Percentiles rank a stretch among this genome's conserved stretches.
phyloP scores from a whole-genome alignment of 2,888 invertebrate species.

The Periphyllus acericola region DNA sequence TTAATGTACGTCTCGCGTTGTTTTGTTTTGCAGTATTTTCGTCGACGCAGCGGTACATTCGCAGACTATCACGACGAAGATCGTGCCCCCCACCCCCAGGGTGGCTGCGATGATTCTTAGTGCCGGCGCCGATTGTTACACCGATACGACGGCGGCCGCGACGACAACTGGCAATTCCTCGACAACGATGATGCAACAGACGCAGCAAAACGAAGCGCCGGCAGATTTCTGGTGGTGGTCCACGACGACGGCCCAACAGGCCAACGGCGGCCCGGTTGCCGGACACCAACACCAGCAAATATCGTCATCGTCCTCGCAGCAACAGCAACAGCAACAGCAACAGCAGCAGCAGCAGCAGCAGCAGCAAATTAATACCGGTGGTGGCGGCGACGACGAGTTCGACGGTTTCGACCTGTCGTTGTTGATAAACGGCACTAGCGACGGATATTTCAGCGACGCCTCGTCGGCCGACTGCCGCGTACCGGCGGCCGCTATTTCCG shows the following conservation, averaged over 20 bases:
- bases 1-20: background rate
- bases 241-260: background rate
- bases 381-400: slow-evolving; percentile 33
- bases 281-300: slow-evolving; percentile 30
- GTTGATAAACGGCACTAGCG: slow-evolving; percentile 35
- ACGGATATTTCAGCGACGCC: slow-evolving; percentile 32
- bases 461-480: slow-evolving; percentile 32
- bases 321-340: background rate
- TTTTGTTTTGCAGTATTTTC: background rate
- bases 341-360: background rate
- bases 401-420: slow-evolving; percentile 63
- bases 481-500: slow-evolving; percentile 33
- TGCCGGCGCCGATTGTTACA: background rate
- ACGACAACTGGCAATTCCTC: background rate
- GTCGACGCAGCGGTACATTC: background rate
- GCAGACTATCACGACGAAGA: background rate
- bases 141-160: background rate
- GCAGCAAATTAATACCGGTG: background rate
- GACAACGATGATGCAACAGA: background rate
- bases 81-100: slow-evolving; percentile 11
- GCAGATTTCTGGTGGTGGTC: slow-evolving; percentile 50
- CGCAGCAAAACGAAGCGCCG: background rate
- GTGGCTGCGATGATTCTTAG: slow-evolving; percentile 13
- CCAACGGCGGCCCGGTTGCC: background rate
- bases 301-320: slow-evolving; percentile 31